These are phyloP conservation scores for Eilema caniola DNA, from an alignment of 2,888 invertebrate species.

Conservation along the genomic window DNA sequence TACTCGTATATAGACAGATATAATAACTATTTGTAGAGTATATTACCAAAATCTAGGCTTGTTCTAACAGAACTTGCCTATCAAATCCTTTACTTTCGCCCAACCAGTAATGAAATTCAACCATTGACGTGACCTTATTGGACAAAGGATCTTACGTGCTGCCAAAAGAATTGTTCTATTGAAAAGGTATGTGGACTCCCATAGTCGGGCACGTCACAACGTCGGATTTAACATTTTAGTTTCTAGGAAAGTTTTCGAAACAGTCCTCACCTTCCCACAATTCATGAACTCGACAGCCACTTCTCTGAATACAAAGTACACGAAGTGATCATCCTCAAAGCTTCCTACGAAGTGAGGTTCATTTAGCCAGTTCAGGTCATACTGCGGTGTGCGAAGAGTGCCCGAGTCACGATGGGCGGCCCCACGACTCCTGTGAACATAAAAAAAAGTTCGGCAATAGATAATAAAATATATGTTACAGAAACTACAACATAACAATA, in stretches of 20 bases:
- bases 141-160: too few species aligned
- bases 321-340: slow-evolving; percentile 95
- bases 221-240: background rate
- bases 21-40: too few species aligned
- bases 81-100: too few species aligned
- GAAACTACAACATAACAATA: too few species aligned
- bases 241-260: background rate
- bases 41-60: too few species aligned
- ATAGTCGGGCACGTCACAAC: background rate
- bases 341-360: slow-evolving; percentile 97
- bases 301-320: slow-evolving; percentile 97
- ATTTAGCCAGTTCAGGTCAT: slow-evolving; percentile 95
- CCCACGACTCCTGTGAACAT: slow-evolving; percentile 72
- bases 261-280: slow-evolving; percentile 92
- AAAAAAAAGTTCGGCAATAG: background rate
- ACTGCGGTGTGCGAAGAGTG: slow-evolving; percentile 91
- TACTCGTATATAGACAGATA: too few species aligned
- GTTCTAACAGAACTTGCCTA: too few species aligned
- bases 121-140: too few species aligned
- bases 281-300: slow-evolving; percentile 97
- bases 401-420: slow-evolving; percentile 73
- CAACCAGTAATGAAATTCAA: too few species aligned
- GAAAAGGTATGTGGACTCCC: background rate
- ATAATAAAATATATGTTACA: too few species aligned
- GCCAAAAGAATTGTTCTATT: too few species aligned